These are phyloP conservation scores for Cetonia aurata DNA, from an alignment of 2,888 invertebrate genomes.

Conservation along the genomic window DNA sequence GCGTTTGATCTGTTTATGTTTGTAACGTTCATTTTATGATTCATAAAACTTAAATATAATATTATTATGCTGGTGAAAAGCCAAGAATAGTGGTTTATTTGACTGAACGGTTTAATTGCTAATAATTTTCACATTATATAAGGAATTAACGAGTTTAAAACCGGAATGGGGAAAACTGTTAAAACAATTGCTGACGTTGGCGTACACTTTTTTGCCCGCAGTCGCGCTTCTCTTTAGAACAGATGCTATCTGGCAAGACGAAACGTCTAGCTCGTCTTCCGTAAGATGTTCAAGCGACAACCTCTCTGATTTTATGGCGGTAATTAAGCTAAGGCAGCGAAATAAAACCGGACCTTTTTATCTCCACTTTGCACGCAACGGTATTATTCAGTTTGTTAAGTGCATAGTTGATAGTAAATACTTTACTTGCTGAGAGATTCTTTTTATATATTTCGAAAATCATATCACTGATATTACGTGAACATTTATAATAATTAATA, in stretches of 20 bases:
- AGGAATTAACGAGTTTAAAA: constrained; percentile 43
- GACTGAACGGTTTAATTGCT: constrained; percentile 44
- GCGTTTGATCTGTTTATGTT: constrained; percentile 43
- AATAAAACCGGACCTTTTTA: constrained; percentile 27
- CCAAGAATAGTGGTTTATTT: constrained; percentile 44
- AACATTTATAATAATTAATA: no score
- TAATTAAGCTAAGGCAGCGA: constrained; percentile 26
- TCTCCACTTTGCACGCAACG: constrained; percentile 3
- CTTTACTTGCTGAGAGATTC: no score
- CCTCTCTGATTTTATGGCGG: constrained; percentile 28
- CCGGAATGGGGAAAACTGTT: constrained; percentile 30
- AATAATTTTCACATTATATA: constrained; percentile 43
- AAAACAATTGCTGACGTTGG: constrained; percentile 37
- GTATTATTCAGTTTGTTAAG: no score
- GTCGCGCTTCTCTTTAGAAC: constrained; percentile 15
- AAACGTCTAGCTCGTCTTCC: constrained; percentile 2
- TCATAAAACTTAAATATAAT: constrained; percentile 48
- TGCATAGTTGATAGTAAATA: no score
- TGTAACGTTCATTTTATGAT: constrained; percentile 44
- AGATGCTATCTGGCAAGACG: constrained; percentile 29
- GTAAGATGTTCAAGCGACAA: constrained; percentile 11
- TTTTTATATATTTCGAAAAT: no score
- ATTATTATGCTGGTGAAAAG: constrained; percentile 43
- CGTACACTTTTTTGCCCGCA: constrained; percentile 12
- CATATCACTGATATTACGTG: no score